These are phyloP conservation scores for Onychomys leucogaster DNA, from an alignment of 2,797 vertebrate species.

Conservation along the genomic window DNA sequence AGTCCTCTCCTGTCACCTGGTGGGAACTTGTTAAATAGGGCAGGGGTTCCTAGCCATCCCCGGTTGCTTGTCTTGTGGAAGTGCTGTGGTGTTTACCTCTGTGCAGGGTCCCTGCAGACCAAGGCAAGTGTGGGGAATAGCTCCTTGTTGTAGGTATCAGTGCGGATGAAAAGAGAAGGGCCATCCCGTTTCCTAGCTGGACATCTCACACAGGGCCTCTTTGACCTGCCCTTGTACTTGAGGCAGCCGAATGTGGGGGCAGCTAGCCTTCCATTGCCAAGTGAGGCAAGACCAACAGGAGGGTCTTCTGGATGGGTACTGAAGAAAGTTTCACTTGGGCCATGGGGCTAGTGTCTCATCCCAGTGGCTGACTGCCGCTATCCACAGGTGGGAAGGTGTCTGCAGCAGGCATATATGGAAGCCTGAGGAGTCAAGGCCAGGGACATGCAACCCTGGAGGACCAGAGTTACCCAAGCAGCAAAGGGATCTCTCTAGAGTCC, in stretches of 20 bases:
- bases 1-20: neutral
- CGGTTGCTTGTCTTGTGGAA: neutral
- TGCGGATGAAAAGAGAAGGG: neutral
- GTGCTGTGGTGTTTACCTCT: neutral
- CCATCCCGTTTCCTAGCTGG: neutral
- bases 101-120: neutral
- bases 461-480: neutral
- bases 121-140: neutral
- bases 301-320: neutral
- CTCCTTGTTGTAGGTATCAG: neutral
- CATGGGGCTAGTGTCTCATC: neutral
- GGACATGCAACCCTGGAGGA: neutral
- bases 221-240: neutral
- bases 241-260: neutral
- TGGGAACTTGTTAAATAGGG: neutral
- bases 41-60: neutral
- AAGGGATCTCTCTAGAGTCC: neutral
- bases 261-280: neutral
- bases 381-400: neutral
- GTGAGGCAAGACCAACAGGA: neutral
- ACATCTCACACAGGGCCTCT: neutral
- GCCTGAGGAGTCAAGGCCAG: neutral
- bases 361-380: neutral
- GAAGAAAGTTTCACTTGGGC: neutral
- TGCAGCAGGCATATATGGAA: neutral